These are phyloP conservation scores for Capra hircus DNA, from an alignment of 2,113 vertebrate genomes.

Conservation along the genomic window DNA sequence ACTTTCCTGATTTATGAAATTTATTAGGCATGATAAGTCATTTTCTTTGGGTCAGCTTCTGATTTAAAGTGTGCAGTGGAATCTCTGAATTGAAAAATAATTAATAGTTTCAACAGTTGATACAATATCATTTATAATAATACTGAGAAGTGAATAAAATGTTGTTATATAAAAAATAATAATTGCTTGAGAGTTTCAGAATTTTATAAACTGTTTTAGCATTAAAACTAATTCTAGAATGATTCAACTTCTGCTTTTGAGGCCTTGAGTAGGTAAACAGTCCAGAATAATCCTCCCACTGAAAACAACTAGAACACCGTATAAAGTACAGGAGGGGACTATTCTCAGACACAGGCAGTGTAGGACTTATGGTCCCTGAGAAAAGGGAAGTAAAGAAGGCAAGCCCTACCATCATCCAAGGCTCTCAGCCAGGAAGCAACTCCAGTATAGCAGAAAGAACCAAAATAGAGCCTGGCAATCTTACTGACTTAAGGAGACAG, in stretches of 20 bases:
- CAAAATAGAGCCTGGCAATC: not conserved
- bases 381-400: not conserved
- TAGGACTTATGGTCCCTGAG: not conserved
- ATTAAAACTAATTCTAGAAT: slow-evolving; percentile 15
- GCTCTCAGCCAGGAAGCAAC: not conserved
- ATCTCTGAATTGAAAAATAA: not conserved
- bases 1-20: not conserved
- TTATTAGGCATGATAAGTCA: not conserved
- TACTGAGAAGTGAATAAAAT: not conserved
- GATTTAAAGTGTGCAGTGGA: not conserved
- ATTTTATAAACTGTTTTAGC: not conserved
- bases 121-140: not conserved
- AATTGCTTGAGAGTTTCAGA: not conserved
- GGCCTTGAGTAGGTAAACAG: not conserved
- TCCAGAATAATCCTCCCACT: not conserved
- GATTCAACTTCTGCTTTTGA: not conserved
- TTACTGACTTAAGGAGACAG: not conserved
- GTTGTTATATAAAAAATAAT: not conserved
- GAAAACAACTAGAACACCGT: not conserved
- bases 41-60: slow-evolving; percentile 11
- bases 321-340: not conserved
- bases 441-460: not conserved
- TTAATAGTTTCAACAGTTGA: not conserved
- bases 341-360: not conserved
- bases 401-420: not conserved